Evolutionary conservation across 2,888 invertebrate genomes (phyloP), one percentile per base, ranked within the genome.

Genomic region (Magallana nippona): DNA sequence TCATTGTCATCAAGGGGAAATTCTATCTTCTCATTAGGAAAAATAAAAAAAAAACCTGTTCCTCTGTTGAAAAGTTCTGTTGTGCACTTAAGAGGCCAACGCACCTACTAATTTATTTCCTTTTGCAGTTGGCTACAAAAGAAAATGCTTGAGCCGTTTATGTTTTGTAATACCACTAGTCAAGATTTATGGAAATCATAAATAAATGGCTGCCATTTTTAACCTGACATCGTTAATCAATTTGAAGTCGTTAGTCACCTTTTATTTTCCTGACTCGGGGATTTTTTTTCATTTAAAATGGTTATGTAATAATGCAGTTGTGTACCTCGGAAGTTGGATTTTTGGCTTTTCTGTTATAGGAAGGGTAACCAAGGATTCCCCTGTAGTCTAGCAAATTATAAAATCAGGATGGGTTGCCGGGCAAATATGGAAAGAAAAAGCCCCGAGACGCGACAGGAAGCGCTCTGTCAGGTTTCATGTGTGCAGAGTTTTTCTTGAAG

Each of bases 151-250:
- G 13, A 63, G 19, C 63, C 27, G 10, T 63, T 63, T 27, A 27
- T 63, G 10, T 63, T 63, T 63, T 63, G 27, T 63, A 22, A 63
- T 22, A 63, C 19, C 27, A 63, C 19, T 27, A 63, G 63, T 63
- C 19, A 63, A 27, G 63, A 63, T 63, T 63, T 63, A 63, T 63
- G 63, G 22, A 63, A 63, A 63, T 63, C 63, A 63, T 63, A 63
- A 63, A 63, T 63, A 63, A 63, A 27, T 63, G 62, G 63, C 27
- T 63, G 27, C 63, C 63, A 63, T 63, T 63, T 63, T 63, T 13
- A 60, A 63, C 63, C 63, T 63, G 63, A 63, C 63, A 63, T 63
- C 63, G 19, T 63, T 63, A 63, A 63, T 63, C 63, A 63, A 63
- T 63, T 63, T 63, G 27, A 63, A 63, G 63, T 63, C 63, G 27